phyloP scores from a whole-genome alignment of 2,113 vertebrate species.

The Galeopterus variegatus region DNA sequence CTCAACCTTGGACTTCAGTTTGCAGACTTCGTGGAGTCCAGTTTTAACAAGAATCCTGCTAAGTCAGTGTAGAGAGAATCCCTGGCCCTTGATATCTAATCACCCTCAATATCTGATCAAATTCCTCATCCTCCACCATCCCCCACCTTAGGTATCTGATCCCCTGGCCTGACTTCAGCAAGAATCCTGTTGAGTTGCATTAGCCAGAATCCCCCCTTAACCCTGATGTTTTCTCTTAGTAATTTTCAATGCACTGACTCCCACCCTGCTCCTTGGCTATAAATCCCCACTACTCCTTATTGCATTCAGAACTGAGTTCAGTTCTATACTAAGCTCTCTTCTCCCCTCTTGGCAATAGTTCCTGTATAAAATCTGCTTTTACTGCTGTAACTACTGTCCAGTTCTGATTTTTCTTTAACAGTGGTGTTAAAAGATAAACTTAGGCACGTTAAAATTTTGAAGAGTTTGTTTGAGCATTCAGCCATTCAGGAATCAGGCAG shows the following conservation, averaged over 20 bases:
- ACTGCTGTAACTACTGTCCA: not conserved
- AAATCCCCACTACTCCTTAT: not conserved
- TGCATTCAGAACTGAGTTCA: not conserved
- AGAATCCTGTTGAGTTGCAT: not conserved
- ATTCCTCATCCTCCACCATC: not conserved
- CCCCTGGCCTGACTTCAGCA: not conserved
- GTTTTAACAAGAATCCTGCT: not conserved
- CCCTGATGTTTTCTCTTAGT: not conserved
- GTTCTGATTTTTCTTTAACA: not conserved
- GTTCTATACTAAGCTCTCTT: not conserved
- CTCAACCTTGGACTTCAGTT: not conserved
- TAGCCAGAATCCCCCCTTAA: not conserved
- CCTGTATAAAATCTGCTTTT: not conserved
- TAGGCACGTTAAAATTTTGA: not conserved
- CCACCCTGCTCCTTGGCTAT: not conserved
- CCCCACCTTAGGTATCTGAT: not conserved
- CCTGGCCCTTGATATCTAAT: not conserved
- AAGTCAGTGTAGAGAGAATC: not conserved
- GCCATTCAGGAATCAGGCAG: not conserved
- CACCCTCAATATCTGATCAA: not conserved
- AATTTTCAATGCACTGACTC: not conserved
- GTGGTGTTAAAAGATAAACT: constrained; percentile 19
- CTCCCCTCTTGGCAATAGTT: not conserved
- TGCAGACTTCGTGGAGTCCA: not conserved
- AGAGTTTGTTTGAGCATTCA: not conserved